phyloP scores from a whole-genome alignment of 2,888 invertebrate genomes.

The Trisateles emortualis region DNA sequence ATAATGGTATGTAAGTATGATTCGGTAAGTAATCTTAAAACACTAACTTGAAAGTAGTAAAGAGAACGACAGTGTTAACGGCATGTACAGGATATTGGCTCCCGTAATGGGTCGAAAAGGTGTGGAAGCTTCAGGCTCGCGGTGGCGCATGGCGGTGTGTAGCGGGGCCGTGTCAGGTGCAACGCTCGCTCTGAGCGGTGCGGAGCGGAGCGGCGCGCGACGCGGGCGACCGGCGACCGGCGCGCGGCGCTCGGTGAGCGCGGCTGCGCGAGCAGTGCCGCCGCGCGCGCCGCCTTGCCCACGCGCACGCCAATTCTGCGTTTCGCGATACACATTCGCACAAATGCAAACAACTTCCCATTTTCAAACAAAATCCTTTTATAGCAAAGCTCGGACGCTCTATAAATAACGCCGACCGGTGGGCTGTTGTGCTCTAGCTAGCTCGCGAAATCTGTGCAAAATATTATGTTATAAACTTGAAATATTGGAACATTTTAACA shows the following conservation, averaged over 20 bases:
- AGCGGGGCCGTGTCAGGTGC: slow-evolving; percentile 75
- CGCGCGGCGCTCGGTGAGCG: slow-evolving; percentile 29
- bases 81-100: slow-evolving; percentile 51
- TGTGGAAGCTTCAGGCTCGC: slow-evolving; percentile 51
- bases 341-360: slow-evolving; percentile 57
- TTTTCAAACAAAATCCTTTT: slow-evolving; percentile 66
- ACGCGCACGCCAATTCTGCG: slow-evolving; percentile 78
- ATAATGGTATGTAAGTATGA: no score
- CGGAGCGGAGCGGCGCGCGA: slow-evolving; percentile 26
- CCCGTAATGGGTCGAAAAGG: slow-evolving; percentile 54
- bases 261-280: slow-evolving; percentile 67
- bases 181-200: slow-evolving; percentile 60
- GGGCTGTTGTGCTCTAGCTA: slow-evolving; percentile 48
- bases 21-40: slow-evolving; percentile 36
- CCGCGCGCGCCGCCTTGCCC: slow-evolving; percentile 77
- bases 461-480: slow-evolving; percentile 53
- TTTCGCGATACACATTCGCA: slow-evolving; percentile 66
- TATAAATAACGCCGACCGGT: slow-evolving; percentile 66
- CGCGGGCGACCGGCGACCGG: no score
- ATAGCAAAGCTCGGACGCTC: slow-evolving; percentile 57
- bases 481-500: slow-evolving; percentile 57
- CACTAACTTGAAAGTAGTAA: slow-evolving; percentile 38
- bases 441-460: slow-evolving; percentile 63
- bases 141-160: slow-evolving; percentile 48
- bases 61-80: slow-evolving; percentile 46